A percentile compares a stretch with the other conserved stretches of the same genome.
Conservation (phyloP, 2,888 invertebrate species). For the Lissocephala sabroskyi region DNA sequence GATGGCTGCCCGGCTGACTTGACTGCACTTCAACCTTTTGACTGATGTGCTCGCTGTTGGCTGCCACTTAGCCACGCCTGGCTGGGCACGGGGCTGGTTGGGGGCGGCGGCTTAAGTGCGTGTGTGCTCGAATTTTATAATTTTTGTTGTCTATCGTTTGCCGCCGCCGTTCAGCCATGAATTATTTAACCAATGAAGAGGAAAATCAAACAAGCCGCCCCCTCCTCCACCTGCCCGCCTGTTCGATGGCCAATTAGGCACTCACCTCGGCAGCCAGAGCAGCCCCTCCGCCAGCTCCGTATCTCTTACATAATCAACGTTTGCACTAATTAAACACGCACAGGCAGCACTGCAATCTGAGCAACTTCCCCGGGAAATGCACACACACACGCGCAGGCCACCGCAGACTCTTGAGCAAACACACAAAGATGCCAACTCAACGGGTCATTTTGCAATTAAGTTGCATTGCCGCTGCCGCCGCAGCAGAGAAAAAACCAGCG, state of each 20-base stretch:
- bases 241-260: constrained; percentile 44
- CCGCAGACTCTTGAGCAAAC: constrained; percentile 7
- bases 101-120: constrained; percentile 2
- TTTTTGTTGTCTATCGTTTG: constrained; percentile 20
- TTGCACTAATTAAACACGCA: constrained; percentile 50
- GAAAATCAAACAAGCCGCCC: constrained; percentile 47
- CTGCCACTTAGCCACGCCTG: constrained; percentile 55
- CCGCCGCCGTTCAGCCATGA: constrained; percentile 10
- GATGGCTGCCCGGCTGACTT: background rate
- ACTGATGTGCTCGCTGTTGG: constrained; percentile 26
- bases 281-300: background rate
- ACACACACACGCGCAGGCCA: constrained; percentile 4
- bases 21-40: constrained; percentile 57
- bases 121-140: constrained; percentile 26
- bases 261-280: constrained; percentile 36
- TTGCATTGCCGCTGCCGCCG: constrained; percentile 36
- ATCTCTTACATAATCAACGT: constrained; percentile 45
- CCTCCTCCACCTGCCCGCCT: background rate
- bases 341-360: constrained; percentile 2
- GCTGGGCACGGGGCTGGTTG: constrained; percentile 34
- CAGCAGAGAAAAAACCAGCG: constrained; percentile 4
- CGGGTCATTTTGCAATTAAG: constrained; percentile 62
- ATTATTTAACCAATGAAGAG: constrained; percentile 49
- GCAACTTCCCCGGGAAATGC: background rate
- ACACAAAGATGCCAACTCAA: constrained; percentile 21